phyloP scores from a whole-genome alignment of 2,113 vertebrate species.

The Chauna torquata region DNA sequence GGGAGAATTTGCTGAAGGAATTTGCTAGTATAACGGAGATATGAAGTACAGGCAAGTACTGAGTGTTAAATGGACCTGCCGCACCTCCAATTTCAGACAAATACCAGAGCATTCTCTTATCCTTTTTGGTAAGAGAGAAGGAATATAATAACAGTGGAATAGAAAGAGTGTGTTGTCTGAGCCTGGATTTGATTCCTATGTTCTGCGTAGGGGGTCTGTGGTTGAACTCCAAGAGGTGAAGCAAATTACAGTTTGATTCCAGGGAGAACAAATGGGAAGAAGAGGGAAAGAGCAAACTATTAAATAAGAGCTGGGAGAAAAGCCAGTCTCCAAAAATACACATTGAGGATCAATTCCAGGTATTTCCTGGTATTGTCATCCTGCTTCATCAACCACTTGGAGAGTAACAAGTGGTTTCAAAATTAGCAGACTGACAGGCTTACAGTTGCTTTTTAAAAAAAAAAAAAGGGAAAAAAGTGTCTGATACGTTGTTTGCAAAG shows the following conservation, averaged over 20 bases:
- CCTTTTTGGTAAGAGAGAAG: not conserved
- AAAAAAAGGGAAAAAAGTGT: not conserved
- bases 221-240: not conserved
- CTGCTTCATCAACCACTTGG: not conserved
- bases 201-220: not conserved
- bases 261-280: not conserved
- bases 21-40: not conserved
- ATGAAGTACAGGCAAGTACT: not conserved
- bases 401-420: not conserved
- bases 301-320: slow-evolving; percentile 35
- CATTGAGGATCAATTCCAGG: slow-evolving; percentile 31
- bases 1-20: not conserved
- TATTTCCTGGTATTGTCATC: slow-evolving; percentile 65
- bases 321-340: slow-evolving; percentile 39
- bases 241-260: not conserved
- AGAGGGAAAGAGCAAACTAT: slow-evolving; percentile 18
- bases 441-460: not conserved
- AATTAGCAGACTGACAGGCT: not conserved
- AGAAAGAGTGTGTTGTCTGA: not conserved
- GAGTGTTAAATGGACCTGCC: not conserved
- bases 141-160: not conserved
- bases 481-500: not conserved
- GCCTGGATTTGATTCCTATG: not conserved
- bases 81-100: not conserved
- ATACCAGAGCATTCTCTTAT: not conserved